Evolutionary conservation across 2,888 invertebrate genomes (phyloP).

Genomic region (Aphodius granarius): DNA sequence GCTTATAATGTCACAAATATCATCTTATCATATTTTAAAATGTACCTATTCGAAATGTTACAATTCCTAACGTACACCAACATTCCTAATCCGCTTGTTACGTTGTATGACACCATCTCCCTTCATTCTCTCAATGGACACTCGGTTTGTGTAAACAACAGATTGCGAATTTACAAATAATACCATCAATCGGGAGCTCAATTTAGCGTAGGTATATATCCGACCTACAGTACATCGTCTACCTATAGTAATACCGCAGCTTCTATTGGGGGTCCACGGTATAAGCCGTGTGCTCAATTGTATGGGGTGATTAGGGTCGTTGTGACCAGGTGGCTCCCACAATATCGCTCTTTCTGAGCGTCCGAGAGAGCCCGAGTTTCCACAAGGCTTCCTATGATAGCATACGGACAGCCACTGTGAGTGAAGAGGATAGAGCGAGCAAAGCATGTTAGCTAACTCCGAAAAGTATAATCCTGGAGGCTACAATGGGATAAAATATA

Average conservation of each 20-base stretch:
- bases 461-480: slow-evolving; percentile 32
- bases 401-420: slow-evolving; percentile 17
- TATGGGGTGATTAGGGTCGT: slow-evolving; percentile 29
- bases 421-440: neutral
- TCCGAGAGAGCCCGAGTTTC: slow-evolving; percentile 15
- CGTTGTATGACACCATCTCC: neutral
- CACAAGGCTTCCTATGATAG: slow-evolving; percentile 26
- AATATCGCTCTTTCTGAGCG: slow-evolving; percentile 15
- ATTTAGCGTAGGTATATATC: neutral
- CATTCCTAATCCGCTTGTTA: neutral
- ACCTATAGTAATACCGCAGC: neutral
- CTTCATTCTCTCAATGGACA: neutral
- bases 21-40: no score
- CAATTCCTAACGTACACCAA: no score
- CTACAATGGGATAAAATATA: slow-evolving; percentile 40
- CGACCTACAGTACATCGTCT: no score
- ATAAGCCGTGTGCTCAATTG: neutral
- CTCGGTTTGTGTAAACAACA: neutral
- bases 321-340: slow-evolving; percentile 24
- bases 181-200: neutral
- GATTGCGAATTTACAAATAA: neutral
- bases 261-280: neutral
- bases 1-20: no score
- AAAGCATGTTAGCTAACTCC: slow-evolving; percentile 36
- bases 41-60: no score